phyloP scores from a whole-genome alignment of 2,888 invertebrate genomes.

The Lasioglossum calceatum region DNA sequence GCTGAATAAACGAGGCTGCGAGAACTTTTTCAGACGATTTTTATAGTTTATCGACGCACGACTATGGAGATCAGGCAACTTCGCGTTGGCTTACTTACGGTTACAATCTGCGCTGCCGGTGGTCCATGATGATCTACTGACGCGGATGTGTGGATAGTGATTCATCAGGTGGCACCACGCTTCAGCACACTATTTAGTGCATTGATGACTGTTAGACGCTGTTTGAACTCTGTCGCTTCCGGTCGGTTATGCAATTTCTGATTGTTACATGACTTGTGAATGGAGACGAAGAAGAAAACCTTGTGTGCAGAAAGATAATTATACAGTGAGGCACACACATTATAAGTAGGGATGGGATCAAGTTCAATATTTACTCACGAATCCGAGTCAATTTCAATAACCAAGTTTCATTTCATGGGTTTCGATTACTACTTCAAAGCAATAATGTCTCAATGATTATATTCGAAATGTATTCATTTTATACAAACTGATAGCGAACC shows the following conservation, averaged over 20 bases:
- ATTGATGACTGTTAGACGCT: background rate
- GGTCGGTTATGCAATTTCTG: background rate
- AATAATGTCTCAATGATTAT: no score
- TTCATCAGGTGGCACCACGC: background rate
- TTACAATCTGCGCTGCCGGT: background rate
- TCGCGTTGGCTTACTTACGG: background rate
- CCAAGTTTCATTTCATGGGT: no score
- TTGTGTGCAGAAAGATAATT: background rate
- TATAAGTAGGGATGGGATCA: no score
- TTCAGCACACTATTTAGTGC: background rate
- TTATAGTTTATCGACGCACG: background rate
- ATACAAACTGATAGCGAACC: no score
- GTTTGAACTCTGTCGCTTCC: background rate
- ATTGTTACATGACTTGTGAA: background rate
- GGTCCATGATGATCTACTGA: background rate
- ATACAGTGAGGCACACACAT: no score
- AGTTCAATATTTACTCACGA: no score
- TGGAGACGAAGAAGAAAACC: background rate
- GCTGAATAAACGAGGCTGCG: slow-evolving; percentile 9
- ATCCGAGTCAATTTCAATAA: no score
- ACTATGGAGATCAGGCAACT: background rate
- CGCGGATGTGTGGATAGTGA: background rate
- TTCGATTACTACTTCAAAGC: no score
- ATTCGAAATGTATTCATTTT: no score
- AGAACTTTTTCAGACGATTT: background rate